These are phyloP conservation scores for Notothenia coriiceps DNA, from an alignment of 2,113 vertebrate species.

Conservation along the genomic window DNA sequence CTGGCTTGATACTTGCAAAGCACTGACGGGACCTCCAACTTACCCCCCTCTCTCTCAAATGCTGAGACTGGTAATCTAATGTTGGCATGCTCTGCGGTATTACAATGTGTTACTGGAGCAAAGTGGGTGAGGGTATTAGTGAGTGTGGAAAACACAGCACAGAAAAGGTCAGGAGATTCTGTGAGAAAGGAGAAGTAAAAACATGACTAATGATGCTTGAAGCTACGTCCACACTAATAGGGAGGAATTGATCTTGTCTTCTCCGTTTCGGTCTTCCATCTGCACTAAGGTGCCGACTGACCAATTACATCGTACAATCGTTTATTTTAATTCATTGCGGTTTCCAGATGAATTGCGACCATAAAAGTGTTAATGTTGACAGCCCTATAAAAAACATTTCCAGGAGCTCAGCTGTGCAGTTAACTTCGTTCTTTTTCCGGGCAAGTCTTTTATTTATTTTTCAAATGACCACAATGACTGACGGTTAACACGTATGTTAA, in stretches of 20 bases:
- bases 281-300: not conserved
- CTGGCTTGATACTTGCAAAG: constrained; percentile 18
- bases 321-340: too few relatives aligned
- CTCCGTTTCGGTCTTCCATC: not conserved
- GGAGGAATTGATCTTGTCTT: constrained; percentile 2
- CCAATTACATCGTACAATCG: constrained; percentile 1
- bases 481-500: not conserved
- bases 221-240: not conserved
- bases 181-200: not conserved
- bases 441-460: not conserved
- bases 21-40: constrained; percentile 32
- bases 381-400: not conserved
- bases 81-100: constrained; percentile 53
- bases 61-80: constrained; percentile 62
- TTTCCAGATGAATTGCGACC: too few relatives aligned
- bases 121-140: constrained; percentile 63
- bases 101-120: constrained; percentile 73
- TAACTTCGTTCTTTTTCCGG: not conserved
- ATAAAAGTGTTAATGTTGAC: too few relatives aligned
- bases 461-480: too few relatives aligned
- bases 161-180: not conserved
- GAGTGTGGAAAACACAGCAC: constrained; percentile 23
- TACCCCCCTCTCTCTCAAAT: constrained; percentile 46
- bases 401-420: not conserved
- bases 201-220: constrained; percentile 12